Percentiles rank a stretch among this genome's conserved stretches.
Evolutionary conservation across 2,888 invertebrate genomes (phyloP).

Genomic region (Adelphocoris suturalis): DNA sequence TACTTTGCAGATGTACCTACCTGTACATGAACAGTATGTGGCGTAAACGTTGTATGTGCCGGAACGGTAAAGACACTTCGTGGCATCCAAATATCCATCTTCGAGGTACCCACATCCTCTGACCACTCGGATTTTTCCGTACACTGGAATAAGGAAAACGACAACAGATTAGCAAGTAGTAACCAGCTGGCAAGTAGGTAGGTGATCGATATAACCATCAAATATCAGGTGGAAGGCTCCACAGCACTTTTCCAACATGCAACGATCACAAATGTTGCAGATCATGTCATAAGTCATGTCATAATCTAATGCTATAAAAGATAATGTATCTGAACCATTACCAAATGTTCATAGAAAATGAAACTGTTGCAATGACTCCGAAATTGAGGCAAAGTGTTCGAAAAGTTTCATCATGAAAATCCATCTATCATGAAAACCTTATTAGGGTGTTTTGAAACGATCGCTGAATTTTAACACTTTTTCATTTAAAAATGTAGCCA

Average conservation of each 20-base stretch:
- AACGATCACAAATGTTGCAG: background rate
- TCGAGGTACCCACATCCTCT: slow-evolving; percentile 89
- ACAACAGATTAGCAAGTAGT: background rate
- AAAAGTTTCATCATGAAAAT: too few species aligned
- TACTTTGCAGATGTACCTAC: slow-evolving; percentile 74
- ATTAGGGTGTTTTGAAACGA: too few species aligned
- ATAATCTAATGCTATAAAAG: too few species aligned
- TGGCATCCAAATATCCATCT: slow-evolving; percentile 81
- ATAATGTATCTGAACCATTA: background rate
- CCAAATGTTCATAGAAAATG: too few species aligned
- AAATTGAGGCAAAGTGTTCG: too few species aligned
- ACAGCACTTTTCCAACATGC: background rate
- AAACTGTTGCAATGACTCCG: too few species aligned
- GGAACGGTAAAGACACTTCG: slow-evolving; percentile 84
- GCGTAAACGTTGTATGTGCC: slow-evolving; percentile 88
- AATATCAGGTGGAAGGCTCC: too few species aligned
- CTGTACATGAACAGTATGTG: slow-evolving; percentile 88
- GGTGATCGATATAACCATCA: background rate
- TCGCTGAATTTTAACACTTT: too few species aligned
- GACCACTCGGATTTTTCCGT: slow-evolving; percentile 87
- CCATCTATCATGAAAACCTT: too few species aligned
- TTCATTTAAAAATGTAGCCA: too few species aligned
- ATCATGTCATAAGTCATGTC: too few species aligned
- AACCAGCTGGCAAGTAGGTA: background rate
- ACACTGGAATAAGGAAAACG: slow-evolving; percentile 81